These are phyloP conservation scores for Temnothorax unifasciatus DNA, from an alignment of 2,888 invertebrate species.

Conservation along the genomic window DNA sequence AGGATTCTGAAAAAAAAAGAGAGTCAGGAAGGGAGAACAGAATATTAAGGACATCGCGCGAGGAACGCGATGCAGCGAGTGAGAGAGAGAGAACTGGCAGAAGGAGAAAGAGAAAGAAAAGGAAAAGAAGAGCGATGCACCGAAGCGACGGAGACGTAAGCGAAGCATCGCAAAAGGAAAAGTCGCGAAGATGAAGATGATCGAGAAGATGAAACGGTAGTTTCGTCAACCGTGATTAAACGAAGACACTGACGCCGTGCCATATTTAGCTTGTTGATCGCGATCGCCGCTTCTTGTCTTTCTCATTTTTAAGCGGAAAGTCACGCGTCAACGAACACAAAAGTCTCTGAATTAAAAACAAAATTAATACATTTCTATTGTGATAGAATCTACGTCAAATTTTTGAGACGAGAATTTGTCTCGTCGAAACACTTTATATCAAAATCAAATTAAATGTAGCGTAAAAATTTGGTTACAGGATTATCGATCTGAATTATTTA, in stretches of 20 bases:
- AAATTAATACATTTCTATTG: not conserved
- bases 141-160: constrained; percentile 36
- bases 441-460: not conserved
- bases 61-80: constrained; percentile 29
- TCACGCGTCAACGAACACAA: constrained; percentile 11
- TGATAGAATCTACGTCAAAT: not conserved
- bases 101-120: not conserved
- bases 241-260: constrained; percentile 46
- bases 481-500: not conserved
- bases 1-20: constrained; percentile 34
- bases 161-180: constrained; percentile 35
- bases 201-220: constrained; percentile 56
- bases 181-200: constrained; percentile 49
- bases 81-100: not conserved
- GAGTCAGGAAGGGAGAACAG: not conserved
- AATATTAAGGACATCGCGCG: constrained; percentile 42
- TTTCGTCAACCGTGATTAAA: constrained; percentile 59
- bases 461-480: not conserved
- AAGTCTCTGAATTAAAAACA: not conserved
- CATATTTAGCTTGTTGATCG: constrained; percentile 56
- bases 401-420: not conserved
- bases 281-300: constrained; percentile 29
- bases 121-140: constrained; percentile 17
- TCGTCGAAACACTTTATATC: not conserved
- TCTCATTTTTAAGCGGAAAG: constrained; percentile 20